These are phyloP conservation scores for Phymastichus coffea DNA, from an alignment of 1,140 invertebrate genomes.

Conservation along the genomic window DNA sequence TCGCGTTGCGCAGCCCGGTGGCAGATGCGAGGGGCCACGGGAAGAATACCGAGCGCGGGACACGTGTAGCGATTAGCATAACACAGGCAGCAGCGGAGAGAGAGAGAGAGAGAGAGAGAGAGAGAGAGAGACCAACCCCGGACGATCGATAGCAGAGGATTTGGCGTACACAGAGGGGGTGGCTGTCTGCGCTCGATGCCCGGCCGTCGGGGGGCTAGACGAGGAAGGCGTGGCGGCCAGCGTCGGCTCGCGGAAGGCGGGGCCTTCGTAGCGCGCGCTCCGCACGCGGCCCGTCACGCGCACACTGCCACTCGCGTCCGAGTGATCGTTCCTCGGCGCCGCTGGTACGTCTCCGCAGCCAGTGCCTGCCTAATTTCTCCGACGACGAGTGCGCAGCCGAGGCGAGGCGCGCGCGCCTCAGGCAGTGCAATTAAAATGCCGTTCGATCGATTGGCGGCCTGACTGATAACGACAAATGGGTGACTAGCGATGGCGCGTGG, in stretches of 20 bases:
- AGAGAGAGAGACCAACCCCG: conserved; percentile 16
- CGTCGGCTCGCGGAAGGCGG: too few relatives aligned
- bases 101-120: conserved; percentile 1
- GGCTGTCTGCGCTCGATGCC: conserved; percentile 25
- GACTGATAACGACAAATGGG: conserved; percentile 13
- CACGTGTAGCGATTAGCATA: conserved; percentile 43
- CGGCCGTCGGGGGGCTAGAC: conserved; percentile 12
- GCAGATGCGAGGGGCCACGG: too few relatives aligned
- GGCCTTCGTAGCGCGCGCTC: too few relatives aligned
- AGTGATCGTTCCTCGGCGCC: too few relatives aligned
- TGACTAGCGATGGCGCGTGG: not conserved
- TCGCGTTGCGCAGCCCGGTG: too few relatives aligned
- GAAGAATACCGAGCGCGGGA: conserved; percentile 35
- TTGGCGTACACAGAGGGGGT: too few relatives aligned
- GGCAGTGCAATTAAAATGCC: conserved; percentile 11
- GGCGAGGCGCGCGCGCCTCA: conserved; percentile 2
- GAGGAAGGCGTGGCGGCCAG: conserved; percentile 18
- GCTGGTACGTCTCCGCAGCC: too few relatives aligned
- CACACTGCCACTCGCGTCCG: too few relatives aligned
- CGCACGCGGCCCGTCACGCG: too few relatives aligned
- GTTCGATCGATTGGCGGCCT: conserved; percentile 8
- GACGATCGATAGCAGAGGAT: conserved; percentile 1
- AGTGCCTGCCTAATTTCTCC: too few relatives aligned
- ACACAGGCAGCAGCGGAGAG: conserved; percentile 31
- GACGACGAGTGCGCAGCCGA: not conserved